Percentiles rank a stretch among this genome's conserved stretches.
phyloP scores from a whole-genome alignment of 2,888 invertebrate species.

The Caradrina kadenii region DNA sequence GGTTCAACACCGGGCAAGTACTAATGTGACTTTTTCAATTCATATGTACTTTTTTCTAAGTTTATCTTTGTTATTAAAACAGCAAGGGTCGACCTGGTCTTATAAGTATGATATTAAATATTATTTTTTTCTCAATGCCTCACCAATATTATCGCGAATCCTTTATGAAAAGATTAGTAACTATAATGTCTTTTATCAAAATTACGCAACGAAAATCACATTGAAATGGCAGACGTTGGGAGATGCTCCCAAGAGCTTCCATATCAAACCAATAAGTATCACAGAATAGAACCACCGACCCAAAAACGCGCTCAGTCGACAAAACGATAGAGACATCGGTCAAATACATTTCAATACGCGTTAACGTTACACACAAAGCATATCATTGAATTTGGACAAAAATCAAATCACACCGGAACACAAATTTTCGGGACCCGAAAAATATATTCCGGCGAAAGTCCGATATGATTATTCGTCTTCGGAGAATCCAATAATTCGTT shows the following conservation, averaged over 20 bases:
- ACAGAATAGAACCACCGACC: conserved; percentile 37
- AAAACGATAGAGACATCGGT: conserved; percentile 66
- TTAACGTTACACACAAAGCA: conserved; percentile 62
- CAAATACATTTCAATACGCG: conserved; percentile 68
- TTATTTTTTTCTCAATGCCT: too few relatives aligned
- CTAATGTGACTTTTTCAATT: too few relatives aligned
- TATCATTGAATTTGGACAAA: conserved; percentile 73
- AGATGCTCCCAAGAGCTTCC: conserved; percentile 8
- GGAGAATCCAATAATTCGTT: conserved; percentile 87
- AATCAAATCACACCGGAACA: conserved; percentile 67
- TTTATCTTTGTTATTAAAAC: too few relatives aligned
- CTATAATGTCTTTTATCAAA: background rate
- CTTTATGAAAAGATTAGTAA: background rate
- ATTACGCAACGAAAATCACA: conserved; percentile 13
- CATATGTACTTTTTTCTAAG: too few relatives aligned
- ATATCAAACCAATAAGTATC: conserved; percentile 18
- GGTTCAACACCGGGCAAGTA: too few relatives aligned
- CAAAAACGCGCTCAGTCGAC: conserved; percentile 59
- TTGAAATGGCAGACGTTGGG: conserved; percentile 13
- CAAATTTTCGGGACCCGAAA: conserved; percentile 58
- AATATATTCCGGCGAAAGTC: conserved; percentile 76
- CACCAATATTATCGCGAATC: too few relatives aligned
- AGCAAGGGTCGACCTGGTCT: too few relatives aligned
- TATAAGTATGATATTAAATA: too few relatives aligned
- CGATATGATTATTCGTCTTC: conserved; percentile 80